Evolutionary conservation across 2,797 vertebrate species (phyloP), one percentile per base, ranked within the genome.

Genomic region (Amblyopsis hoosieri): DNA sequence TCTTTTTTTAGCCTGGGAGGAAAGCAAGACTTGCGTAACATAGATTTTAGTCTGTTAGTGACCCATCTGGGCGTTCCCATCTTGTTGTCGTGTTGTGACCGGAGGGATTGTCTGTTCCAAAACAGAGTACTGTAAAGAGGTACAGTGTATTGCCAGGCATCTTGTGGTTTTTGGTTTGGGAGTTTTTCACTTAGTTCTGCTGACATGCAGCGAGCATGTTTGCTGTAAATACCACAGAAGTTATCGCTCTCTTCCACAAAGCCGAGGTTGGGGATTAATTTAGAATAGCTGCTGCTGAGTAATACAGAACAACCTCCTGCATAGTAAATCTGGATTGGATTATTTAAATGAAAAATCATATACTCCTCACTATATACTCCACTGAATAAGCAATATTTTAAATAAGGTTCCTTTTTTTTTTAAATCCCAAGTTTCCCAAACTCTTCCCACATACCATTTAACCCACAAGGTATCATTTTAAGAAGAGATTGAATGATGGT

Each of bases 181-280:
- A 49, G 13, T 64, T 65, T 64, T 69, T 57, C 50, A 33, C n/a
- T 17, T 12, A n/a, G 12, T 64, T 74, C 57, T 70, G 70, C 71
- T 74, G 76, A 76, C 60, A 23, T 23, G 23, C 23, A 48, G 23
- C 69, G 42, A 49, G 56, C 33, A n/a, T 54, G 65, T 46, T 49
- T 49, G 49, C 33, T 55, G 29, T 55, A 55, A 67, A 75, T 69
- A 72, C 63, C 66, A 29, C 1, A 12, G 54, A 66, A 55, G 62
- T 14, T 55, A 55, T 37, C 53, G 33, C 54, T 37, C 29, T 52
- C 13, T 9, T n/a, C 53, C 53, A 29, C 52, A 57, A 46, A 63
- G 4, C 17, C 33, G 69, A 4, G 51, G 65, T 60, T 37, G 0
- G 62, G 52, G 45, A 63, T 62, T 62, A 59, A 62, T 14, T 15